A percentile compares a stretch with the other conserved stretches of the same genome.
phyloP scores from a whole-genome alignment of 2,113 vertebrate genomes.

The Coregonus clupeaformis region DNA sequence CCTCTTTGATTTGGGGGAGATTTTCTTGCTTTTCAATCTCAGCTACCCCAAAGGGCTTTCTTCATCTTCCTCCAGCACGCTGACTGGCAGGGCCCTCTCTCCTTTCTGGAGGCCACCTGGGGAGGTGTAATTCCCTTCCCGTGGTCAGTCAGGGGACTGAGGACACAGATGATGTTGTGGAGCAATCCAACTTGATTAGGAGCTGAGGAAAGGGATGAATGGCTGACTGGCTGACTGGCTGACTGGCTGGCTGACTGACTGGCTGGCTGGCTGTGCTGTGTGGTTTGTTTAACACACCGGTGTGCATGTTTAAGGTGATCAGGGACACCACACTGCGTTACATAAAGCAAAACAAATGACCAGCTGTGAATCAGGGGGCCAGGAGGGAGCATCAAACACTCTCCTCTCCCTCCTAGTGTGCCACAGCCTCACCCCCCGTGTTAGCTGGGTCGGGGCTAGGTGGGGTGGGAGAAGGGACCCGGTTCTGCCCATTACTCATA shows the following conservation, averaged over 20 bases:
- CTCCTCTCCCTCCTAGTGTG: background rate
- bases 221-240: slow-evolving; percentile 45
- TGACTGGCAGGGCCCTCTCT: background rate
- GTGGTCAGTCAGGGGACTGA: slow-evolving; percentile 33
- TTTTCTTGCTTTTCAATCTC: slow-evolving; percentile 63
- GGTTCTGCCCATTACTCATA: slow-evolving; percentile 57
- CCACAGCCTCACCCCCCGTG: slow-evolving; percentile 19
- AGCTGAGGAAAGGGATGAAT: slow-evolving; percentile 13
- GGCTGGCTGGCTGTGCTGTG: background rate
- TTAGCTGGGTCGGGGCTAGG: slow-evolving; percentile 35
- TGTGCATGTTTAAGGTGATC: slow-evolving; percentile 60
- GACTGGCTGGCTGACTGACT: slow-evolving; percentile 15
- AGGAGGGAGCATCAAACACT: slow-evolving; percentile 49
- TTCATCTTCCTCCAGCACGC: slow-evolving; percentile 31
- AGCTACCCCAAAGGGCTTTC: slow-evolving; percentile 59
- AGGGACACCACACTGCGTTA: slow-evolving; percentile 26
- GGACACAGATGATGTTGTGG: slow-evolving; percentile 26
- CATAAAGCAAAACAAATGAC: slow-evolving; percentile 63
- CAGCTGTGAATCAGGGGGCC: slow-evolving; percentile 47
- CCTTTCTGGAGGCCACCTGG: slow-evolving; percentile 48
- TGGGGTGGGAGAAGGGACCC: slow-evolving; percentile 47
- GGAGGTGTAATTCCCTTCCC: slow-evolving; percentile 68
- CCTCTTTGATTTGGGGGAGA: slow-evolving; percentile 63
- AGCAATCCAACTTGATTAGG: background rate
- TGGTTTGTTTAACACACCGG: slow-evolving; percentile 24